Conservation (phyloP, 2,797 vertebrate species). For the Tympanoctomys barrerae region DNA sequence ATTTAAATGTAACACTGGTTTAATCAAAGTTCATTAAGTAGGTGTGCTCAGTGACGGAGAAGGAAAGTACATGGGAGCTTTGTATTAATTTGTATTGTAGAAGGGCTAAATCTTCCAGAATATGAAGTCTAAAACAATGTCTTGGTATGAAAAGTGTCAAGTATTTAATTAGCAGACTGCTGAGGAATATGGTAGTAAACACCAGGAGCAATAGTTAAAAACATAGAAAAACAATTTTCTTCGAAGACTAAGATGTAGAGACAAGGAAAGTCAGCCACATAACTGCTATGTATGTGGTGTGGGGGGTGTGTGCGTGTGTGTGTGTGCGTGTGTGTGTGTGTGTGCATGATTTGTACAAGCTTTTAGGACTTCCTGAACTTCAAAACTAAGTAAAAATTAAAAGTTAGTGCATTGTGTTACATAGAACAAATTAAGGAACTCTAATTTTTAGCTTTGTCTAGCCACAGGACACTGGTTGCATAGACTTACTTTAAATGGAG, state of each 20-base stretch:
- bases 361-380: neutral
- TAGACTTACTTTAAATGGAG: neutral
- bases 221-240: neutral
- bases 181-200: slow-evolving; percentile 11
- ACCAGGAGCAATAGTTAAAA: neutral
- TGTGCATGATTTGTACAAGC: neutral
- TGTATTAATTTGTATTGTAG: neutral
- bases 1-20: slow-evolving; percentile 13
- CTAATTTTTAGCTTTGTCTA: neutral
- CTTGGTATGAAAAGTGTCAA: neutral
- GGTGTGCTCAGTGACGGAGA: neutral
- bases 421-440: neutral
- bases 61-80: neutral
- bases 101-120: neutral
- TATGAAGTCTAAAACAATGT: neutral
- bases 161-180: neutral
- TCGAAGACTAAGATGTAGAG: neutral
- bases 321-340: neutral
- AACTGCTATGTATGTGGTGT: neutral
- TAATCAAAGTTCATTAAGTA: slow-evolving; percentile 2
- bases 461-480: neutral
- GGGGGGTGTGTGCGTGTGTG: neutral
- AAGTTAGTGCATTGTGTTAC: neutral
- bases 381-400: neutral
- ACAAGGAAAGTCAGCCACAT: neutral